phyloP scores from a whole-genome alignment of 1,140 invertebrate genomes.

The Zaprionus tsacasi region DNA sequence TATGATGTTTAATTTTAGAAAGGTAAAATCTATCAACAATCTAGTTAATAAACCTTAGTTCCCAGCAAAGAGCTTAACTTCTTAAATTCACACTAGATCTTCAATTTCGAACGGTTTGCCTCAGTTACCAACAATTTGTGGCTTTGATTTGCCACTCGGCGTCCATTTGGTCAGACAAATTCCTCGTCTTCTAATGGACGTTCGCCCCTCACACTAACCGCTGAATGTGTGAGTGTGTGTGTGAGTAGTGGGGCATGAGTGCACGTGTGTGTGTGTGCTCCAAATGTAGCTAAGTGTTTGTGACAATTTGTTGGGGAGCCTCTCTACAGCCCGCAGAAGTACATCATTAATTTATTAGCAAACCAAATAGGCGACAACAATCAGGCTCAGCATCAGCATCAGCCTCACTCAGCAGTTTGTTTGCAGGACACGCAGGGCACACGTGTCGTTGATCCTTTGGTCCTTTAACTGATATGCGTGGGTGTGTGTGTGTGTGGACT shows the following conservation, averaged over 20 bases:
- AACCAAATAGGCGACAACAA: slow-evolving; percentile 70
- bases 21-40: no score
- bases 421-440: slow-evolving; percentile 40
- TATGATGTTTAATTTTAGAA: no score
- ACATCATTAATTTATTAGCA: slow-evolving; percentile 82
- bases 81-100: background rate
- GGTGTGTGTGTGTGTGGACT: slow-evolving; percentile 6
- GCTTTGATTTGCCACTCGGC: slow-evolving; percentile 20
- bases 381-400: slow-evolving; percentile 49
- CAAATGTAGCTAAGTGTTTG: slow-evolving; percentile 61
- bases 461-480: background rate
- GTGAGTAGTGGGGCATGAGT: no score
- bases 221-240: slow-evolving; percentile 8
- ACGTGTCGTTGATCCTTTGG: slow-evolving; percentile 33
- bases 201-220: background rate
- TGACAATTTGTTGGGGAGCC: slow-evolving; percentile 55
- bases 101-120: slow-evolving; percentile 6
- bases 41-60: no score
- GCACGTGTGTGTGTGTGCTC: slow-evolving; percentile 15
- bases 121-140: slow-evolving; percentile 42
- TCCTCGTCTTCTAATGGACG: slow-evolving; percentile 35
- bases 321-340: slow-evolving; percentile 61
- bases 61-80: background rate
- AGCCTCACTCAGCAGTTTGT: slow-evolving; percentile 48
- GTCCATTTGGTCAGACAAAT: slow-evolving; percentile 31